Percentiles rank a stretch among this genome's conserved stretches.
Evolutionary conservation across 2,113 vertebrate genomes (phyloP).

Genomic region (Cyanoliseus patagonus): DNA sequence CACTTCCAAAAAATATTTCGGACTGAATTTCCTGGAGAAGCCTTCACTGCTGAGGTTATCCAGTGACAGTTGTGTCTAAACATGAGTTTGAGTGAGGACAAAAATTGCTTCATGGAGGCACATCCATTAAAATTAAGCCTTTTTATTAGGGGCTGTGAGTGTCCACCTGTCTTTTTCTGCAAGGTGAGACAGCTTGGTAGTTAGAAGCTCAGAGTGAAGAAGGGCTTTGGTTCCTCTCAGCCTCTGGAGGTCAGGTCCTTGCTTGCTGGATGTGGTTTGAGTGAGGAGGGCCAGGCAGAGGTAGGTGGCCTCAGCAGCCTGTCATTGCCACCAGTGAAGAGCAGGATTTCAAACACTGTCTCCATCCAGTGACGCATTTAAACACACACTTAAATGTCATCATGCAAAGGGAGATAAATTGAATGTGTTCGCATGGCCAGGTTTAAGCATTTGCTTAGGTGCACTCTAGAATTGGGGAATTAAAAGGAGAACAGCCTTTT

Average conservation of each 20-base stretch:
- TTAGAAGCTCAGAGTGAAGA: neutral
- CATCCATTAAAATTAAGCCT: neutral
- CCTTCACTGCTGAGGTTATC: neutral
- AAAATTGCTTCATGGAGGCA: neutral
- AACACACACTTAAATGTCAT: neutral
- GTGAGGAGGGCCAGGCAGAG: neutral
- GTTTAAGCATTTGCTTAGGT: constrained; percentile 19
- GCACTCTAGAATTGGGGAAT: neutral
- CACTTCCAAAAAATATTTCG: neutral
- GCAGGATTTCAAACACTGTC: neutral
- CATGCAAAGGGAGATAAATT: neutral
- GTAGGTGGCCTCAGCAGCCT: neutral
- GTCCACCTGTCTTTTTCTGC: neutral
- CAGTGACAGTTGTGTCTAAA: neutral
- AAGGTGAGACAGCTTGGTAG: neutral
- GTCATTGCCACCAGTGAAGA: neutral
- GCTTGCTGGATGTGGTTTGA: neutral
- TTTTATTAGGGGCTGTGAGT: neutral
- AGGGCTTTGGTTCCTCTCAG: neutral
- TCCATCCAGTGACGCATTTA: neutral
- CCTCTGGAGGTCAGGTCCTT: neutral
- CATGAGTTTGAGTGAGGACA: neutral
- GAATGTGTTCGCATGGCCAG: neutral
- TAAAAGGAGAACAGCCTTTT: constrained; percentile 6
- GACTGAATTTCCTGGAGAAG: neutral